Percentiles rank a stretch among this genome's conserved stretches.
Evolutionary conservation across 2,888 invertebrate genomes (phyloP).

Genomic region (Nymphalis c-album): DNA sequence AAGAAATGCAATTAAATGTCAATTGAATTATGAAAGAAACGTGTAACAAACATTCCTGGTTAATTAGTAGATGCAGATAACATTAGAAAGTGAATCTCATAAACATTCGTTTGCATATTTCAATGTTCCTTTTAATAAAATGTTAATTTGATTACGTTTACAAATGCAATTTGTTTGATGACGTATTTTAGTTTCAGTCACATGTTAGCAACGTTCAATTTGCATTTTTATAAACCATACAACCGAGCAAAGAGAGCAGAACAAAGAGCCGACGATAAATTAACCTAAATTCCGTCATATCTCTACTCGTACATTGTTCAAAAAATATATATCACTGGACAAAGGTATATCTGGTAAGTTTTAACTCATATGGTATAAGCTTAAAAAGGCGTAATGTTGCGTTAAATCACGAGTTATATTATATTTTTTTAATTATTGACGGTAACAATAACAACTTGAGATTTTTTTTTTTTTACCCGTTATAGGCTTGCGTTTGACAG

Average conservation of each 20-base stretch:
- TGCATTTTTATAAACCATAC: slow-evolving; percentile 17
- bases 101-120: no score
- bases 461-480: no score
- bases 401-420: slow-evolving; percentile 9
- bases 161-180: not conserved
- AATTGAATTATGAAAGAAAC: no score
- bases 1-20: no score
- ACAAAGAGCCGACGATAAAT: slow-evolving; percentile 26
- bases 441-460: no score
- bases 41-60: no score
- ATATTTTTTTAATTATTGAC: slow-evolving; percentile 2
- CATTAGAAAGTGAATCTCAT: no score
- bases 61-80: no score
- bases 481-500: no score
- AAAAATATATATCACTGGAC: slow-evolving; percentile 28
- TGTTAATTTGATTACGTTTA: not conserved
- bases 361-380: slow-evolving; percentile 1
- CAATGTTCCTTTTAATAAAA: no score
- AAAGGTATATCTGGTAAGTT: slow-evolving; percentile 19
- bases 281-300: slow-evolving; percentile 25
- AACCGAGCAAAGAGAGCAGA: slow-evolving; percentile 11
- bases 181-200: not conserved
- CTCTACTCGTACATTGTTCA: slow-evolving; percentile 25
- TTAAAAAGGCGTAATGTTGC: slow-evolving; percentile 14
- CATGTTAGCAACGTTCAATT: slow-evolving; percentile 13